Evolutionary conservation across 2,888 invertebrate genomes (phyloP).

Genomic region (Julus scanicus): DNA sequence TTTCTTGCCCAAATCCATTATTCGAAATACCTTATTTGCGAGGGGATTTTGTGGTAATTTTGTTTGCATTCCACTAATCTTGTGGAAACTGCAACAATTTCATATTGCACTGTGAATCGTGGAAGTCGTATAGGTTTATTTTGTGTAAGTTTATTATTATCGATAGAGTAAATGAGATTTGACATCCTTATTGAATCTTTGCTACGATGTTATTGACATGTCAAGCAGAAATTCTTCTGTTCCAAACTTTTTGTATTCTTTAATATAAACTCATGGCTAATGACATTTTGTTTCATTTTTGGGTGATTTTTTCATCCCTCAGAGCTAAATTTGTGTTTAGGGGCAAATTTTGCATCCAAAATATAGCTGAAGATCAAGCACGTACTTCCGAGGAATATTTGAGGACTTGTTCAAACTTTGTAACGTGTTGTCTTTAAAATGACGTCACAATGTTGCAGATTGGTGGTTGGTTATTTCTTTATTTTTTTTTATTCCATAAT

Average conservation of each 20-base stretch:
- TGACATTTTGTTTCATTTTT: too few relatives aligned
- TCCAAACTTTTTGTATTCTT: too few relatives aligned
- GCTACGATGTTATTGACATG: too few relatives aligned
- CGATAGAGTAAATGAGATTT: too few relatives aligned
- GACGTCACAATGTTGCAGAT: conserved; percentile 10
- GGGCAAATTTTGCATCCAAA: too few relatives aligned
- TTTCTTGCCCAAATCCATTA: not conserved
- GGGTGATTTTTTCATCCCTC: too few relatives aligned
- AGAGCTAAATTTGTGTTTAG: too few relatives aligned
- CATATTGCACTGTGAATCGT: not conserved
- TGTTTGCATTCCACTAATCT: not conserved
- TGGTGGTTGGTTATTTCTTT: not conserved
- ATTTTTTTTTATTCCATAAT: not conserved
- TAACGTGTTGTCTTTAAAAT: not conserved
- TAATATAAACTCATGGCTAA: too few relatives aligned
- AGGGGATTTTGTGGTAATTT: not conserved
- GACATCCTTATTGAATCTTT: too few relatives aligned
- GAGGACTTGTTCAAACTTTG: not conserved
- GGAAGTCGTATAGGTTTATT: not conserved
- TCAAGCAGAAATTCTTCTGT: too few relatives aligned
- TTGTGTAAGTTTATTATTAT: too few relatives aligned
- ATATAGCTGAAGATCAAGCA: not conserved
- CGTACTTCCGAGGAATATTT: not conserved
- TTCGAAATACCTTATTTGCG: not conserved
- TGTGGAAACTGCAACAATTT: not conserved